A percentile compares a stretch with the other conserved stretches of the same genome.
phyloP scores from a whole-genome alignment of 2,797 vertebrate genomes.

The Tangara arthus region DNA sequence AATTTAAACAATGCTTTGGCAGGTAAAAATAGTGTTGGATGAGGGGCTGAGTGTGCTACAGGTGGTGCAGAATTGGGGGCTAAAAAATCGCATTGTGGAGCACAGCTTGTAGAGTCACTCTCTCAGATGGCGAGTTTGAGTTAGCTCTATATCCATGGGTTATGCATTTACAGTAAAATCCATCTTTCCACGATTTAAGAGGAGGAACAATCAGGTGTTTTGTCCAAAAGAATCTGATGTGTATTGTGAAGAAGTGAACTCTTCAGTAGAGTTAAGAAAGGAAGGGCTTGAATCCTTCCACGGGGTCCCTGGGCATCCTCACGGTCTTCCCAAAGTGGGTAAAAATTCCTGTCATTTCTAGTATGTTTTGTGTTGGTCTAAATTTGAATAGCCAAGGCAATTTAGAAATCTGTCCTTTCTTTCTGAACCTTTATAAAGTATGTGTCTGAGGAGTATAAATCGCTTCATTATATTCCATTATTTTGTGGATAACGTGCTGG shows the following conservation, averaged over 20 bases:
- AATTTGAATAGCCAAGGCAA: constrained; percentile 30
- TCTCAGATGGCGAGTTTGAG: rapidly evolving
- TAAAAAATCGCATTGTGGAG: rapidly evolving
- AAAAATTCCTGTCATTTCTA: not conserved
- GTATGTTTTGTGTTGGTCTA: not conserved
- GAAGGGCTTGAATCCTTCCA: not conserved
- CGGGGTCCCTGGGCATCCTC: rapidly evolving
- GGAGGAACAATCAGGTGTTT: not conserved
- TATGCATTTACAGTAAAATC: not conserved
- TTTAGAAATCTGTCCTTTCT: constrained; percentile 45
- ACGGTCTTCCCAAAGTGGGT: not conserved
- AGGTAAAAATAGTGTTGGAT: not conserved
- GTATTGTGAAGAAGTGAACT: not conserved
- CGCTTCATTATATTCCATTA: constrained; percentile 37
- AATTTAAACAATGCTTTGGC: not conserved
- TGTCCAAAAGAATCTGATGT: not conserved
- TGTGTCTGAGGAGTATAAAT: constrained; percentile 13
- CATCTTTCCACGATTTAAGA: not conserved
- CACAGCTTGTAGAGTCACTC: not conserved
- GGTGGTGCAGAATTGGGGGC: not conserved
- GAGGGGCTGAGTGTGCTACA: not conserved
- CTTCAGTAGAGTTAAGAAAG: not conserved
- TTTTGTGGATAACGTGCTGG: constrained; percentile 44
- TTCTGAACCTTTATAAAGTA: constrained; percentile 12
- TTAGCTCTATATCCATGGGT: not conserved